These are phyloP conservation scores for Xanthia togata DNA, from an alignment of 2,888 invertebrate species.

Conservation along the genomic window DNA sequence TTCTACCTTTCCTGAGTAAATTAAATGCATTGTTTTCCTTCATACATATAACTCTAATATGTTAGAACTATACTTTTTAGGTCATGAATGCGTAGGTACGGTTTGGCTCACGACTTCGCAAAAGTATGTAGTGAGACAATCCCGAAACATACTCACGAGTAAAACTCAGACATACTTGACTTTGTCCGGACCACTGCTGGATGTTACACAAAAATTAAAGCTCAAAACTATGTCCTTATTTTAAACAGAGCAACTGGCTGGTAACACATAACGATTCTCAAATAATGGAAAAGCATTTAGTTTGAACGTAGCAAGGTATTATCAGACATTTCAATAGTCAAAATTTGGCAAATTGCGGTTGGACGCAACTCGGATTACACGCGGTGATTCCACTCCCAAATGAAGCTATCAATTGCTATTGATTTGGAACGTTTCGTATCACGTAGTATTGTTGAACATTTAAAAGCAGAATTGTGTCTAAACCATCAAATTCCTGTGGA, in stretches of 20 bases:
- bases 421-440: constrained; percentile 43
- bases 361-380: constrained; percentile 55
- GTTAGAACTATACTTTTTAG: not conserved
- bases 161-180: constrained; percentile 20
- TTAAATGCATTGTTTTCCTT: not conserved
- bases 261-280: constrained; percentile 14
- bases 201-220: constrained; percentile 4
- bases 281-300: constrained; percentile 22
- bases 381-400: constrained; percentile 57
- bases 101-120: not conserved
- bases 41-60: not conserved
- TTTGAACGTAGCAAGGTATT: constrained; percentile 24
- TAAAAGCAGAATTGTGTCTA: constrained; percentile 20
- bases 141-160: constrained; percentile 8
- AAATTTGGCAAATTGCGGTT: constrained; percentile 61
- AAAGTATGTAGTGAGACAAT: constrained; percentile 15
- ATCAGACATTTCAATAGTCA: constrained; percentile 60
- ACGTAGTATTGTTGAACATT: constrained; percentile 30
- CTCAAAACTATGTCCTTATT: constrained; percentile 22
- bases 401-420: constrained; percentile 65
- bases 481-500: not conserved
- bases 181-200: constrained; percentile 4
- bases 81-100: constrained; percentile 1
- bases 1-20: not conserved
- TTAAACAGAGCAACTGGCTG: not conserved